Conservation (phyloP, 2,888 invertebrate species). For the Epistrophe eligans region DNA sequence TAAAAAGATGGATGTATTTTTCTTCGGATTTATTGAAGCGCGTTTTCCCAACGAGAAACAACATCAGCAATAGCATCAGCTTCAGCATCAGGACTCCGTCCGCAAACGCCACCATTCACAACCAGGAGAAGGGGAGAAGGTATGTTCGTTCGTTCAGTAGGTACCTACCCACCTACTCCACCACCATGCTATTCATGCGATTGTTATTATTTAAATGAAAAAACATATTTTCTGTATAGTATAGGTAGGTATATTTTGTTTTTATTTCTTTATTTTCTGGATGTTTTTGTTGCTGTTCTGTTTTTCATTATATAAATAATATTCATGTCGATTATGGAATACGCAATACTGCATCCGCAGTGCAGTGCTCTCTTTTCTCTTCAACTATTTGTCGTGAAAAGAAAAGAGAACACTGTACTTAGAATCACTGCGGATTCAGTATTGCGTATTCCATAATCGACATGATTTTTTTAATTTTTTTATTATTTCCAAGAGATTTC, state of each 20-base stretch:
- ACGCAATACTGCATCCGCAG: no score
- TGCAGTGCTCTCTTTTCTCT: no score
- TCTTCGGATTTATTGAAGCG: slow-evolving; percentile 74
- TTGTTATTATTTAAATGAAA: slow-evolving; percentile 61
- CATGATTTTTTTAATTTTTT: slow-evolving; percentile 39
- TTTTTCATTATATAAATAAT: slow-evolving; percentile 29
- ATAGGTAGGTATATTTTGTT: slow-evolving; percentile 19
- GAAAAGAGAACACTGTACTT: no score
- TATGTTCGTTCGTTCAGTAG: slow-evolving; percentile 39
- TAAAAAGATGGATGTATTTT: slow-evolving; percentile 73
- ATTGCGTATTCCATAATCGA: no score
- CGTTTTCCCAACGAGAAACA: slow-evolving; percentile 68
- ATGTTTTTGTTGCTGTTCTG: slow-evolving; percentile 26
- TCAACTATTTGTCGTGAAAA: no score
- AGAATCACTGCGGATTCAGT: no score
- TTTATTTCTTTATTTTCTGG: background rate
- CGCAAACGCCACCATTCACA: slow-evolving; percentile 10
- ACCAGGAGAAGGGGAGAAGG: background rate
- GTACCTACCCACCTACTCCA: slow-evolving; percentile 20
- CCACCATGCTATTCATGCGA: slow-evolving; percentile 58
- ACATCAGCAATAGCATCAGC: slow-evolving; percentile 33
- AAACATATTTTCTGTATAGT: slow-evolving; percentile 55
- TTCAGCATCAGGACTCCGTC: slow-evolving; percentile 15
- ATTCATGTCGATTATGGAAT: no score
- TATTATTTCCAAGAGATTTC: slow-evolving; percentile 48